These are phyloP conservation scores for Autographa pulchrina DNA, from an alignment of 2,888 invertebrate species.

Conservation along the genomic window DNA sequence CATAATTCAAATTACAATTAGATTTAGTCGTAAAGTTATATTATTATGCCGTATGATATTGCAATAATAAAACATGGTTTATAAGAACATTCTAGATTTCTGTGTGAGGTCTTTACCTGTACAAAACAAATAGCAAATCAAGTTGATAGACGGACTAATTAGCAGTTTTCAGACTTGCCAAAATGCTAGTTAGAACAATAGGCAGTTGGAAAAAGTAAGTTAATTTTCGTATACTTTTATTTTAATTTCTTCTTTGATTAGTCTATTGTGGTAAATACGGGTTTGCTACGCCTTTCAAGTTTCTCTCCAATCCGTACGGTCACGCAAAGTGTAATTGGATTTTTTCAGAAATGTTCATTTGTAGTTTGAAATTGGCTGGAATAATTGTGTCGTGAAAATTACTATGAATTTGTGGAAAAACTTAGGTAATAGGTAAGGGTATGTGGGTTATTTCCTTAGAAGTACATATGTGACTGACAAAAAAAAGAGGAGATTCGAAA, in stretches of 20 bases:
- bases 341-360: slow-evolving; percentile 1
- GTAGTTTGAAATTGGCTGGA: neutral
- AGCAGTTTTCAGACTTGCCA: neutral
- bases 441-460: no score
- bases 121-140: neutral
- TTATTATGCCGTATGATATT: no score
- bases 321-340: slow-evolving; percentile 15
- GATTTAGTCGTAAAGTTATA: no score
- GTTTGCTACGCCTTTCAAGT: slow-evolving; percentile 8
- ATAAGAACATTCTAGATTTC: neutral
- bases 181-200: neutral
- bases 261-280: slow-evolving; percentile 9
- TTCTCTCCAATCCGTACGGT: slow-evolving; percentile 11
- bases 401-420: neutral
- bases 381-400: neutral
- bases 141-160: neutral
- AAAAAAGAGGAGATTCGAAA: no score
- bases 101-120: neutral
- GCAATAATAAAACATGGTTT: no score
- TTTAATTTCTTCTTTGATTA: slow-evolving; percentile 10
- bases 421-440: neutral
- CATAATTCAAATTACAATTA: no score
- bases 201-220: neutral
- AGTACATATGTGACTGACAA: no score
- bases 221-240: neutral